Evolutionary conservation across 1,140 invertebrate genomes (phyloP), one percentile per base, ranked within the genome.

Genomic region (Drosophila obscura): DNA sequence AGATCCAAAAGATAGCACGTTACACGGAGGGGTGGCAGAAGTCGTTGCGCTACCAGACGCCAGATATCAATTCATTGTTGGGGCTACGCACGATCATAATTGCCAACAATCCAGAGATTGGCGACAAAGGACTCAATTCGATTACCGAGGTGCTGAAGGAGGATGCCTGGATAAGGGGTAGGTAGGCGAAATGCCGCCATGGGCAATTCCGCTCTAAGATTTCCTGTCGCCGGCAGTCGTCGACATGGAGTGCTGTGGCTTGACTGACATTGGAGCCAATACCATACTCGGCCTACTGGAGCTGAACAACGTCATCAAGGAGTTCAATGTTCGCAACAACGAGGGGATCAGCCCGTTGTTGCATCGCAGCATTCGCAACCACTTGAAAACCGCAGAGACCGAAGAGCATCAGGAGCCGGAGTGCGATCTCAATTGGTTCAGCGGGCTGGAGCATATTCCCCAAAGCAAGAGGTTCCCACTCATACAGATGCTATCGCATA

Each of bases 21-120:
- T 96, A 95, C 72, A 94, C 94, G 53, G 95, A 96, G 73, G 94
- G 94, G 96, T 97, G 96, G 96, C 94, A 95, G 56, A 94, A 95
- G 69, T 96, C 95, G 22, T 80, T 96, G 50, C 92, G 96, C 2
- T 96, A 96, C 76, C 93, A 94, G 5, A 93, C 94, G 19, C 95
- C 95, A 0, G 93, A 96, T 75, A 83, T 95, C 0, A 94, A 95
- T 15, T 91, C 93, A 0, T 96, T 96, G 93, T 92, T 94, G 0
- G 96, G 96, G 0, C 85, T 96, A 0, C 93, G 95, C 39, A 92
- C 94, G n/a, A 92, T 96, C 16, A 94, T 94, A 0, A 76, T 96
- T 19, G 96, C 96, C 73, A 93, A 93, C 56, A 96, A 96, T 90
- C 93, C 94, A 0, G 82, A 92, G 5, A 90, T 96, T 5, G 95